These are phyloP conservation scores for Ctena decussata DNA, from an alignment of 2,888 invertebrate species.

Conservation along the genomic window DNA sequence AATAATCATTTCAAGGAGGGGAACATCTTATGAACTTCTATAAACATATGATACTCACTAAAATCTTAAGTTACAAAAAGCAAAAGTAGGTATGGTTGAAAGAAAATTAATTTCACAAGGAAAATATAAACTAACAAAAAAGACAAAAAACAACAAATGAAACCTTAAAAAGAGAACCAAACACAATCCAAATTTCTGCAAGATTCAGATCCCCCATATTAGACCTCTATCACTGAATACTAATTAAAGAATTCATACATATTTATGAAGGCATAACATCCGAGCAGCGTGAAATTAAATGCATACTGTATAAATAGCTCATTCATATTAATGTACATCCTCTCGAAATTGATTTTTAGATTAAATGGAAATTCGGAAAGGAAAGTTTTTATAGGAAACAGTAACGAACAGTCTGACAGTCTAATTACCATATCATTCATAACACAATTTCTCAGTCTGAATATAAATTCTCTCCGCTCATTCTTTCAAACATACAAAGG, in stretches of 20 bases:
- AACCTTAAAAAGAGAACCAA: no score
- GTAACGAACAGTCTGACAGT: neutral
- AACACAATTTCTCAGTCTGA: no score
- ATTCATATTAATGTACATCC: slow-evolving; percentile 58
- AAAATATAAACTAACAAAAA: no score
- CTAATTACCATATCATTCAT: neutral
- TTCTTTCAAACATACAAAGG: no score
- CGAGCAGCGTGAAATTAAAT: slow-evolving; percentile 39
- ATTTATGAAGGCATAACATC: slow-evolving; percentile 42
- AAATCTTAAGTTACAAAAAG: no score
- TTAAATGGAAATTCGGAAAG: slow-evolving; percentile 33
- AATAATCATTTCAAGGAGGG: slow-evolving; percentile 1
- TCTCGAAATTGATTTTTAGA: slow-evolving; percentile 41
- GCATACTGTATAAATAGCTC: slow-evolving; percentile 38
- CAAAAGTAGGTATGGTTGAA: no score
- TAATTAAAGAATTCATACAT: slow-evolving; percentile 46
- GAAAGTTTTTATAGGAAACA: neutral
- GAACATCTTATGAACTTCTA: no score
- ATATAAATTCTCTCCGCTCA: no score
- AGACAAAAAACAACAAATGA: no score
- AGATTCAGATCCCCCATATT: neutral
- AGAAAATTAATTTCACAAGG: no score
- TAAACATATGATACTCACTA: no score
- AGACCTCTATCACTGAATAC: neutral
- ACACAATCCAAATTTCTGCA: no score